Conservation (phyloP, 2,797 vertebrate genomes). For the Myotis daubentonii region DNA sequence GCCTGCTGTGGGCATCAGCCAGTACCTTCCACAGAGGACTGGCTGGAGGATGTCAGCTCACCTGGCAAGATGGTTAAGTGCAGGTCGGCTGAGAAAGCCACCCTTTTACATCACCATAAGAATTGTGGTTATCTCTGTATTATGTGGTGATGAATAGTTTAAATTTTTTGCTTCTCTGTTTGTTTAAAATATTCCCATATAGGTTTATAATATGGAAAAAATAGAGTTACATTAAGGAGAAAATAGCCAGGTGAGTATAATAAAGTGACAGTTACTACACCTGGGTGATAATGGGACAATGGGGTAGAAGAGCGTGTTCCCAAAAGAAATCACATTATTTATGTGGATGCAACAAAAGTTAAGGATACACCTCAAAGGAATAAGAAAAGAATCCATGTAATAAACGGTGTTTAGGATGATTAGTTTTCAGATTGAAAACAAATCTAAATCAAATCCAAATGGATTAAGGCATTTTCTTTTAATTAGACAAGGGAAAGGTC, state of each 20-base stretch:
- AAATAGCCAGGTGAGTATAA: not conserved
- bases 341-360: not conserved
- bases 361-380: not conserved
- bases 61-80: not conserved
- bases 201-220: conserved; percentile 29
- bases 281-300: not conserved
- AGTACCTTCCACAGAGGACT: not conserved
- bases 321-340: not conserved
- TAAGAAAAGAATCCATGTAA: conserved; percentile 9
- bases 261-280: not conserved
- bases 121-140: not conserved
- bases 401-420: not conserved
- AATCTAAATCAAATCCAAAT: conserved; percentile 53
- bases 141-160: not conserved
- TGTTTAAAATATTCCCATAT: conserved; percentile 33
- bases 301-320: not conserved
- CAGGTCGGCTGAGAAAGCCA: not conserved
- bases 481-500: not conserved
- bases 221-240: not conserved
- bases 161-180: conserved; percentile 27
- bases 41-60: not conserved
- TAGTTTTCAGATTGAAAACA: conserved; percentile 19
- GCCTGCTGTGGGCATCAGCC: not conserved
- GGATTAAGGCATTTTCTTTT: not conserved
- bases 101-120: not conserved